Base-by-base conservation (phyloP, 2,888 invertebrate genomes). In the Eilema sororculum region DNA sequence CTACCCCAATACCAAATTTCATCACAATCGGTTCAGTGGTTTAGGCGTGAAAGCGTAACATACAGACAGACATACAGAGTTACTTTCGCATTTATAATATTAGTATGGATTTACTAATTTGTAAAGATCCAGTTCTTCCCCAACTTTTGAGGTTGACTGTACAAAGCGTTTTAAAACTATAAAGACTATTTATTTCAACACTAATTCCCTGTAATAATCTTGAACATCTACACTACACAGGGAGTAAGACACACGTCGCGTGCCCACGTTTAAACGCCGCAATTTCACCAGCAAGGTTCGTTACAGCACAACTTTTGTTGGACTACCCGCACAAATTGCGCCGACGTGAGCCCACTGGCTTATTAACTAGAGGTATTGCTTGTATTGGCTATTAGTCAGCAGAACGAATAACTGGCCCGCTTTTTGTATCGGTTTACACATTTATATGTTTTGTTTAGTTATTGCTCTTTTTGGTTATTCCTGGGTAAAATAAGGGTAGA, bases 251-350 rank as follows among this genome's bases (percentile, higher is more conserved):
- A 75, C 89, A 89, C 91, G 90, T 91, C 86, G 16, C 59, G 59
- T 59, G 13, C 72, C 72, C 77, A 67, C 89, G 84, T 91, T 91
- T 90, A 89, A 88, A 84, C 82, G 85, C 78, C 76, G 84, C 87
- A 87, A 91, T 84, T 86, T 84, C 72, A 90, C 87, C 83, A 85
- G 83, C 83, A 83, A 84, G 84, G 87, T 89, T 90, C 90, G 89
- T 89, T 91, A 90, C 89, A 81, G 86, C 75, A 81, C 81, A 88
- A 89, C 86, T 90, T 89, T 88, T 88, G 84, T 84, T 78, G 78
- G 82, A 80, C 87, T 85, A 84, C 84, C 86, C 82, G 79, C 79
- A 78, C 84, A 90, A 90, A 91, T 90, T 88, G 89, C 76, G 73
- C 41, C 80, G 78, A 91, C 91, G 91, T 91, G 91, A 88, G 79